These are phyloP conservation scores for Andrena flavipes DNA, from an alignment of 2,888 invertebrate genomes.

Conservation along the genomic window DNA sequence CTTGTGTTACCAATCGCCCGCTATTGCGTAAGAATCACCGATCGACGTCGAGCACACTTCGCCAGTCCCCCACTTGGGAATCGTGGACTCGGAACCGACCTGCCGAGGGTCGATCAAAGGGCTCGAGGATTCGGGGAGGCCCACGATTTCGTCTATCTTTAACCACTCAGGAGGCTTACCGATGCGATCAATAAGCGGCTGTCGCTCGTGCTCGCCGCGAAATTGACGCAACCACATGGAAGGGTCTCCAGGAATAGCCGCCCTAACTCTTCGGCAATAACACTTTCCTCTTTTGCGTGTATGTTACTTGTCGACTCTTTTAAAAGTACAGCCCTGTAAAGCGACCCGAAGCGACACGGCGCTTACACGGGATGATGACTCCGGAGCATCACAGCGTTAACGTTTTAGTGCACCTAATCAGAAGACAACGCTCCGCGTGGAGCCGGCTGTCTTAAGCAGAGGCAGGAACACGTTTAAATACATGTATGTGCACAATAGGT, in stretches of 20 bases:
- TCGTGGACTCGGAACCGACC: background rate
- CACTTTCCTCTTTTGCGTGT: conserved; percentile 43
- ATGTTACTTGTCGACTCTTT: conserved; percentile 31
- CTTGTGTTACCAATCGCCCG: conserved; percentile 66
- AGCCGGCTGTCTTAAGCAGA: conserved; percentile 10
- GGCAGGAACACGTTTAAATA: conserved; percentile 57
- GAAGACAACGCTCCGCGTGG: conserved; percentile 10
- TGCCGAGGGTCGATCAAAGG: background rate
- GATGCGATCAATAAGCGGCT: background rate
- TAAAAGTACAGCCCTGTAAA: conserved; percentile 31
- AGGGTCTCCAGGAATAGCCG: conserved; percentile 1
- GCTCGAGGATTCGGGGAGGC: background rate
- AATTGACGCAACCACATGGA: background rate
- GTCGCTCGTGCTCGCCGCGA: background rate
- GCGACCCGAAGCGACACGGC: conserved; percentile 36
- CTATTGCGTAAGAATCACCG: conserved; percentile 55
- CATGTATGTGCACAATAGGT: conserved; percentile 70
- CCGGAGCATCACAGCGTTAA: conserved; percentile 21
- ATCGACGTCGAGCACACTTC: conserved; percentile 47
- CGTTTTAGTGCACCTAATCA: conserved; percentile 44
- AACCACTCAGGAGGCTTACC: background rate
- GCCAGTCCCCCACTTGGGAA: conserved; percentile 32
- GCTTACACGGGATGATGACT: conserved; percentile 25
- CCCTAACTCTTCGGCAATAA: conserved; percentile 37
- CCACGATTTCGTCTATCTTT: background rate